A percentile compares a stretch with the other conserved stretches of the same genome.
Evolutionary conservation across 2,888 invertebrate genomes (phyloP).

Genomic region (Drosophila anomalata): DNA sequence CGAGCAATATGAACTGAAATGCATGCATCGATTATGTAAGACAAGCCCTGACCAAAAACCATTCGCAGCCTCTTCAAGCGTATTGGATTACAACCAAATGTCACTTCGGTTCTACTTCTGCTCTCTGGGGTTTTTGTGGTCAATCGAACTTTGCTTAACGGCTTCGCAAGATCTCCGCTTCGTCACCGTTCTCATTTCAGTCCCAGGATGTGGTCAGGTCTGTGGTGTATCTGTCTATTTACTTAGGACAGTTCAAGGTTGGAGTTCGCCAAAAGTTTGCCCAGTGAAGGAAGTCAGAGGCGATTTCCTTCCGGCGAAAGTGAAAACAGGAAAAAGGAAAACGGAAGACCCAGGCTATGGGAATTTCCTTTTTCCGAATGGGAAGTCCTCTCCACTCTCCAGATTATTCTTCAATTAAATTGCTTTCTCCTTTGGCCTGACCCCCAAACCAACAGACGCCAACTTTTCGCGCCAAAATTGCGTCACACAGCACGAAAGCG

Average conservation of each 20-base stretch:
- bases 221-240: slow-evolving; percentile 50
- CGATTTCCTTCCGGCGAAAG: slow-evolving; percentile 53
- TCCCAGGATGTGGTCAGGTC: slow-evolving; percentile 67
- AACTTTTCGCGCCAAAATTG: slow-evolving; percentile 78
- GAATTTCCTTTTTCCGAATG: slow-evolving; percentile 9
- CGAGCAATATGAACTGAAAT: slow-evolving; percentile 9
- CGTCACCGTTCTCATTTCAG: slow-evolving; percentile 12
- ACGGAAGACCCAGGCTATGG: slow-evolving; percentile 50
- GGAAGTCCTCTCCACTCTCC: too few species aligned
- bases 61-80: slow-evolving; percentile 64
- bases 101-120: slow-evolving; percentile 52
- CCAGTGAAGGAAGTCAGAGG: not conserved
- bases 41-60: slow-evolving; percentile 53
- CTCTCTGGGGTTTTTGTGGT: slow-evolving; percentile 58
- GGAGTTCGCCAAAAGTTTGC: slow-evolving; percentile 3
- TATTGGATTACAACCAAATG: slow-evolving; percentile 63
- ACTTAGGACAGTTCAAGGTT: slow-evolving; percentile 45
- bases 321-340: slow-evolving; percentile 37
- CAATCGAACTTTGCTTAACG: slow-evolving; percentile 76
- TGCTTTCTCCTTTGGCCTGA: slow-evolving; percentile 44
- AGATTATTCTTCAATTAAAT: not conserved
- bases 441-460: slow-evolving; percentile 64
- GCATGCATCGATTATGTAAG: slow-evolving; percentile 65
- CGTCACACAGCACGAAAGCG: slow-evolving; percentile 62
- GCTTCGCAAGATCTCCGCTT: slow-evolving; percentile 36